Evolutionary conservation across 2,797 vertebrate genomes (phyloP).

Genomic region (Phataginus tetradactyla): DNA sequence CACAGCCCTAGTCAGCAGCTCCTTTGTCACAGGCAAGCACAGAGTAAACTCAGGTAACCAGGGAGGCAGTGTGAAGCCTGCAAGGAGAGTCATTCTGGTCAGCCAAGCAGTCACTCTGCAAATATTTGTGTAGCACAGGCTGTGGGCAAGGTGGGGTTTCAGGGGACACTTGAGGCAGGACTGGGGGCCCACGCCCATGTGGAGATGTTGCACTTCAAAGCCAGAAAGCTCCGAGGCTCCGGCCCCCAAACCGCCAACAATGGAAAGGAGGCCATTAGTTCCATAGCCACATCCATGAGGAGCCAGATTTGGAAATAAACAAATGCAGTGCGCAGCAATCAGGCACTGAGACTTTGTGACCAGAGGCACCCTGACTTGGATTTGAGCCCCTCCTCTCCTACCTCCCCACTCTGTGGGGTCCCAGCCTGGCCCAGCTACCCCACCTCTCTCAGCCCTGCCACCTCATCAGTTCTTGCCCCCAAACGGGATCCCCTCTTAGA

Average conservation of each 20-base stretch:
- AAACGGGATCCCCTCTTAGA: background rate
- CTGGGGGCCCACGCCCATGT: background rate
- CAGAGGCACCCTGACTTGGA: background rate
- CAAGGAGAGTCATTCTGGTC: background rate
- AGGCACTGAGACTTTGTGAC: background rate
- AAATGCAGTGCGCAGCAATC: rapidly evolving
- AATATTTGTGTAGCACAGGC: constrained; percentile 4
- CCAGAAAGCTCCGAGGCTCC: too few species aligned
- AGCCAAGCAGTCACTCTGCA: background rate
- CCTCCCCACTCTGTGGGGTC: background rate
- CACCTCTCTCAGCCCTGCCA: background rate
- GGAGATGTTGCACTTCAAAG: background rate
- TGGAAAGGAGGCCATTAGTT: too few species aligned
- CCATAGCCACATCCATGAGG: rapidly evolving
- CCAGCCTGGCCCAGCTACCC: background rate
- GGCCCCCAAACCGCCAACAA: too few species aligned
- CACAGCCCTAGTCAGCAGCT: background rate
- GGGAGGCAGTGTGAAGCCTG: background rate
- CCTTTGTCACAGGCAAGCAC: background rate
- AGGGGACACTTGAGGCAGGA: rapidly evolving
- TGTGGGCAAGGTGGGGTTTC: background rate
- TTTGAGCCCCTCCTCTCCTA: background rate
- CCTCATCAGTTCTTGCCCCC: background rate
- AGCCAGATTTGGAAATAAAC: background rate
- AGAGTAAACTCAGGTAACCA: constrained; percentile 29